A percentile compares a stretch with the other conserved stretches of the same genome.
phyloP scores from a whole-genome alignment of 2,888 invertebrate species.

The Rotaria socialis region DNA sequence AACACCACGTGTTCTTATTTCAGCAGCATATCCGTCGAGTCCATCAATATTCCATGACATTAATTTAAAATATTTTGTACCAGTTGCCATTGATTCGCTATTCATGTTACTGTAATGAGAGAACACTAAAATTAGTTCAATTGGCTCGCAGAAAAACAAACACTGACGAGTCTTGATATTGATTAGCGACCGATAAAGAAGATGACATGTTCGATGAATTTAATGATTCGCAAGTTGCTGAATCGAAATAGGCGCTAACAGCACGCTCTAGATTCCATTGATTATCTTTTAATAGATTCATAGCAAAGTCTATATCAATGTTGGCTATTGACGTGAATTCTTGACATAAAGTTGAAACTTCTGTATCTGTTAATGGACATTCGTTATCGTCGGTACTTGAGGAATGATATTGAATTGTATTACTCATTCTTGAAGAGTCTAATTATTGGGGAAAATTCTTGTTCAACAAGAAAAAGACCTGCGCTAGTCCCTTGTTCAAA shows the following conservation, averaged over 20 bases:
- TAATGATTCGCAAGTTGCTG: background rate
- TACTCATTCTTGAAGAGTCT: background rate
- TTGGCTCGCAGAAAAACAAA: no score
- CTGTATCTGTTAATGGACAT: background rate
- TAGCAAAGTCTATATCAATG: background rate
- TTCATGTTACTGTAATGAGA: no score
- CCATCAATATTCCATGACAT: constrained; percentile 67
- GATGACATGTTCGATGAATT: background rate
- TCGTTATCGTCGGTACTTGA: no score
- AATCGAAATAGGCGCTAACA: background rate
- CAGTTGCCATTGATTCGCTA: no score
- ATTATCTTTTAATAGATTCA: background rate
- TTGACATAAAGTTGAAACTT: background rate
- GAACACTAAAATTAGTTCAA: no score
- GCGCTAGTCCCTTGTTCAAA: background rate
- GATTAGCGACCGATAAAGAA: no score
- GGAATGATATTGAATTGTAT: no score
- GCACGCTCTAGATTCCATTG: background rate
- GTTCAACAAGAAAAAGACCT: background rate
- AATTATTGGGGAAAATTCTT: background rate
- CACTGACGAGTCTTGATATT: no score
- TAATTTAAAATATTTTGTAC: constrained; percentile 55
- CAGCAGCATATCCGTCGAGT: constrained; percentile 60
- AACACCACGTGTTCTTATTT: background rate
- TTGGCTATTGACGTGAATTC: no score